A percentile compares a stretch with the other conserved stretches of the same genome.
Conservation (phyloP, 2,113 vertebrate species). For the Poeciliopsis prolifica region DNA sequence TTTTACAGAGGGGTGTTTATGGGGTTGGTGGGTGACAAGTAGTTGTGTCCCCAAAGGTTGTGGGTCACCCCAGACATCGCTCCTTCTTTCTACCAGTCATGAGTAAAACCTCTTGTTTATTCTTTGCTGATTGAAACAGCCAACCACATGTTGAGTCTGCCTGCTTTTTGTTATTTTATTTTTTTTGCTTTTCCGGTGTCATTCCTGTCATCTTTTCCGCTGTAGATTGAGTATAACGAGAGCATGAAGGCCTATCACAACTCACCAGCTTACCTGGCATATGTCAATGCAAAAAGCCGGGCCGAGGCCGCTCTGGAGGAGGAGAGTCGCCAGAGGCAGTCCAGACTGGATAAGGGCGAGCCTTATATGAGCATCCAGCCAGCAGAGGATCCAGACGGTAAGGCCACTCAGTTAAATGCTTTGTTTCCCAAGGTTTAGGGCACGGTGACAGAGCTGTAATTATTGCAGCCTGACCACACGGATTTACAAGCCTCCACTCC, state of each 20-base stretch:
- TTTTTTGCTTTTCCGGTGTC: constrained; percentile 46
- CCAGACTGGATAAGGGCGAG: constrained; percentile 96
- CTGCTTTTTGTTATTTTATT: constrained; percentile 7
- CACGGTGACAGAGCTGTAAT: constrained; percentile 56
- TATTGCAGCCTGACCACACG: constrained; percentile 57
- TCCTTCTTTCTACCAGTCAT: constrained; percentile 51
- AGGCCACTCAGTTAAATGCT: constrained; percentile 56
- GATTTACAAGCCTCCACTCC: constrained; percentile 26
- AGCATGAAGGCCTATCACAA: constrained; percentile 99
- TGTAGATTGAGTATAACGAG: constrained; percentile 98
- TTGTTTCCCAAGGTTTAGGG: constrained; percentile 47
- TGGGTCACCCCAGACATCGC: constrained; percentile 68
- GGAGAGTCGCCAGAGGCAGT: constrained; percentile 96
- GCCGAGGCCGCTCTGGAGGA: constrained; percentile 96
- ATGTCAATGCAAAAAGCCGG: constrained; percentile 96
- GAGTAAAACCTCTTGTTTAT: constrained; percentile 40
- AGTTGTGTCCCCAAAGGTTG: constrained; percentile 64
- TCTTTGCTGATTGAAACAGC: constrained; percentile 34
- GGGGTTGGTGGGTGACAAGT: constrained; percentile 55
- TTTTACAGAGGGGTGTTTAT: constrained; percentile 57
- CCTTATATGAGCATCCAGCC: constrained; percentile 99
- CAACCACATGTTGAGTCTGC: constrained; percentile 42
- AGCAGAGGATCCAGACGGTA: constrained; percentile 96
- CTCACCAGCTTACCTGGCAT: constrained; percentile 97
- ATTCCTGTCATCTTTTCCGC: constrained; percentile 61